Conservation (phyloP, 2,888 invertebrate genomes). For the Tipula unca region DNA sequence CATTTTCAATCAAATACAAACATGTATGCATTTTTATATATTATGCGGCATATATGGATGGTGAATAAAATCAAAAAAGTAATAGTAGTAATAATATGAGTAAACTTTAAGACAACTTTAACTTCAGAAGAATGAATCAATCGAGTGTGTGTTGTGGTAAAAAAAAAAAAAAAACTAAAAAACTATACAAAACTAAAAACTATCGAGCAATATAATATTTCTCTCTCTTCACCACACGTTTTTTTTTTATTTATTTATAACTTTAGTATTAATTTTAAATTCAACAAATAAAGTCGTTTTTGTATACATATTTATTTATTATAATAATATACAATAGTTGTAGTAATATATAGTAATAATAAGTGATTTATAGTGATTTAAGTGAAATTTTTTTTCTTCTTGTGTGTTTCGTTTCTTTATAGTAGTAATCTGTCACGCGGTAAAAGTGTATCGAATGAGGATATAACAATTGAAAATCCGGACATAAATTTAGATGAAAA, state of each 20-base stretch:
- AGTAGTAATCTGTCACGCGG: slow-evolving; percentile 29
- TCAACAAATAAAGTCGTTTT: slow-evolving; percentile 16
- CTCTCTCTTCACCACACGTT: neutral
- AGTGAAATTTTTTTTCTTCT: neutral
- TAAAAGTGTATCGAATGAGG: slow-evolving; percentile 45
- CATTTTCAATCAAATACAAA: neutral
- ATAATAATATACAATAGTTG: neutral
- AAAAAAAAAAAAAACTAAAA: neutral
- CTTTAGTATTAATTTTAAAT: slow-evolving; percentile 17
- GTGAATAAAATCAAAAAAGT: neutral
- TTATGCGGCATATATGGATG: no score
- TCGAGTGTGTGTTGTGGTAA: neutral
- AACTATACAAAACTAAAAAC: neutral
- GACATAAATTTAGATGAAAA: slow-evolving; percentile 36
- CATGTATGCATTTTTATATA: neutral
- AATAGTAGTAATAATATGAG: neutral
- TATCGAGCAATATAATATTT: neutral
- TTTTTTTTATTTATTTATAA: slow-evolving; percentile 1
- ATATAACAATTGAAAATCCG: slow-evolving; percentile 39
- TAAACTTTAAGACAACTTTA: neutral
- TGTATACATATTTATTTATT: neutral
- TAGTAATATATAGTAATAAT: neutral
- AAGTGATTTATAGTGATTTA: slow-evolving; percentile 16
- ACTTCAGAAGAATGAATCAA: neutral
- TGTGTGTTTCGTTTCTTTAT: slow-evolving; percentile 16